Evolutionary conservation across 2,797 vertebrate genomes (phyloP).

Genomic region (Dicrostonyx torquatus): DNA sequence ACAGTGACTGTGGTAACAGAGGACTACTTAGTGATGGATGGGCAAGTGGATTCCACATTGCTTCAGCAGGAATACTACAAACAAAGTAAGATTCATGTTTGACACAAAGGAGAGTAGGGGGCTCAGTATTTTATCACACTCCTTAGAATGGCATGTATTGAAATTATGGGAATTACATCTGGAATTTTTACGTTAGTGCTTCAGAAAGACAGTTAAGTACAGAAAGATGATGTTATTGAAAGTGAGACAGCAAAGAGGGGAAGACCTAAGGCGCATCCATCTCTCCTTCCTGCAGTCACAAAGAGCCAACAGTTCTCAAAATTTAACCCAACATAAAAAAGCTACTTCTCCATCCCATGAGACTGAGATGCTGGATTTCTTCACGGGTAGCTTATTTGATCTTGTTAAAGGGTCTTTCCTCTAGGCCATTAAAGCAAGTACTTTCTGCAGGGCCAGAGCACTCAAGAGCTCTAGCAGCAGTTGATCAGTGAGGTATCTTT

Average conservation of each 20-base stretch:
- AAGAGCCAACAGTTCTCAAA: constrained; percentile 51
- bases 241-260: background rate
- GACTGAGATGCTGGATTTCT: constrained; percentile 33
- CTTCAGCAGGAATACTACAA: background rate
- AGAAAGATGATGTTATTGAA: background rate
- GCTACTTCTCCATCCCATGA: constrained; percentile 45
- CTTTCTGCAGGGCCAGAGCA: background rate
- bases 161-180: background rate
- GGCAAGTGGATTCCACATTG: too few relatives aligned
- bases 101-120: background rate
- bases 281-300: background rate
- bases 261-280: background rate
- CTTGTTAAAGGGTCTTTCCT: constrained; percentile 67
- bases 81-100: background rate
- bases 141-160: background rate
- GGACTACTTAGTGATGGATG: background rate
- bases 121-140: background rate
- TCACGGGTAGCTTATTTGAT: constrained; percentile 65
- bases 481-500: constrained; percentile 22
- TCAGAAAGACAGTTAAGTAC: background rate
- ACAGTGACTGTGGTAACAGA: background rate
- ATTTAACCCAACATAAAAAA: constrained; percentile 61
- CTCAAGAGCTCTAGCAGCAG: background rate
- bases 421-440: constrained; percentile 54
- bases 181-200: background rate